These are phyloP conservation scores for Halotydeus destructor DNA, from an alignment of 1,140 invertebrate species.

Conservation along the genomic window DNA sequence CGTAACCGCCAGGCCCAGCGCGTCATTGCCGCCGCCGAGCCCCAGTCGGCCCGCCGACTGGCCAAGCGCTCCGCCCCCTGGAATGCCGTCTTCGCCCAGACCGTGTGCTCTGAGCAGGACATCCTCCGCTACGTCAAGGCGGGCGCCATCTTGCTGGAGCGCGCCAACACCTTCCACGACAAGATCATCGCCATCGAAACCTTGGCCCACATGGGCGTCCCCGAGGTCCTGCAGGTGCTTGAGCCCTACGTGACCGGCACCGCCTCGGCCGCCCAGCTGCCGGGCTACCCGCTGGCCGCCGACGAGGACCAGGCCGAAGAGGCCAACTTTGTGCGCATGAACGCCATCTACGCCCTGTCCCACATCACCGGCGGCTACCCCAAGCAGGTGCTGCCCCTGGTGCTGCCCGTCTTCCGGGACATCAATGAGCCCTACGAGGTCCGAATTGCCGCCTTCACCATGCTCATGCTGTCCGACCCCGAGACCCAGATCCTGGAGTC, in stretches of 20 bases:
- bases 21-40: background rate
- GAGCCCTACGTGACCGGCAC: slow-evolving; percentile 9
- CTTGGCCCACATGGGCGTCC: slow-evolving; percentile 12
- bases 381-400: slow-evolving; percentile 9
- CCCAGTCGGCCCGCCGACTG: background rate
- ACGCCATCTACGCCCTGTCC: slow-evolving; percentile 15
- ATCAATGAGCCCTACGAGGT: slow-evolving; percentile 15
- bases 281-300: slow-evolving; percentile 7
- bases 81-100: slow-evolving; percentile 5
- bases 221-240: slow-evolving; percentile 10
- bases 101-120: slow-evolving; percentile 6
- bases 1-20: background rate
- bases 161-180: slow-evolving; percentile 8
- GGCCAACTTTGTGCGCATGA: slow-evolving; percentile 11
- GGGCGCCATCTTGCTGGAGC: slow-evolving; percentile 6
- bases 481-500: slow-evolving; percentile 12
- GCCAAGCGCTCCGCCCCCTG: slow-evolving; percentile 9
- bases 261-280: background rate
- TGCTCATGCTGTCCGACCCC: slow-evolving; percentile 12
- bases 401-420: slow-evolving; percentile 17
- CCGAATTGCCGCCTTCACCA: slow-evolving; percentile 17
- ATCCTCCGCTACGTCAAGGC: slow-evolving; percentile 5
- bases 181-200: slow-evolving; percentile 15
- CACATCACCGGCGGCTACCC: slow-evolving; percentile 7
- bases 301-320: slow-evolving; percentile 2